Evolutionary conservation across 1,140 invertebrate species (phyloP).

Genomic region (Sarcophaga peregrina): DNA sequence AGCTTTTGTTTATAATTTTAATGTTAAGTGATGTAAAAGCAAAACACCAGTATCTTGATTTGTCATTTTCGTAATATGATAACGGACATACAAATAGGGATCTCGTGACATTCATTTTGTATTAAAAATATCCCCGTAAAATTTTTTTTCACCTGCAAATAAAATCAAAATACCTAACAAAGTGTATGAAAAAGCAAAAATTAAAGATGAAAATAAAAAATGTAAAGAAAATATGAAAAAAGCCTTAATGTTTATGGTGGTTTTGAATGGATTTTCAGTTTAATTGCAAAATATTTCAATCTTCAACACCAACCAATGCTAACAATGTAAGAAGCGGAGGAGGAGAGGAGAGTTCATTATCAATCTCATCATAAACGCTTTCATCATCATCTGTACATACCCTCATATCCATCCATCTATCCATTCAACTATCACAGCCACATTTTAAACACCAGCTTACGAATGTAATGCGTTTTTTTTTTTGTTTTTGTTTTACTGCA

Average conservation of each 20-base stretch:
- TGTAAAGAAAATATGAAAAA: not conserved
- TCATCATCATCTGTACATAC: not conserved
- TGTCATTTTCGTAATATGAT: no score
- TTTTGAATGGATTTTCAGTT: slow-evolving; percentile 13
- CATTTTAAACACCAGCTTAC: no score
- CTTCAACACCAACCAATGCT: not conserved
- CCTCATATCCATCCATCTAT: no score
- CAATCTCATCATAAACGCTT: not conserved
- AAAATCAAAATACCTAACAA: not conserved
- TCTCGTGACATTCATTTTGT: no score
- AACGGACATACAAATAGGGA: no score
- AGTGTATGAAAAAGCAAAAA: not conserved
- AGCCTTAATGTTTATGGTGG: not conserved
- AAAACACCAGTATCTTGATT: no score
- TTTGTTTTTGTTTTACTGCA: no score
- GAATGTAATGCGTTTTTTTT: not conserved
- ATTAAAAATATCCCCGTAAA: not conserved
- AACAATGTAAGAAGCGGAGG: not conserved
- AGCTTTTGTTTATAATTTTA: no score
- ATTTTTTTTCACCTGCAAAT: not conserved
- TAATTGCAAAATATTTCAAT: slow-evolving; percentile 18
- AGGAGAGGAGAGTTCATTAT: not conserved
- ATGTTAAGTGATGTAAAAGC: no score
- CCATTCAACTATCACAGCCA: no score
- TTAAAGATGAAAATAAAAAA: no score